Evolutionary conservation across 2,888 invertebrate genomes (phyloP).

Genomic region (Agriopis leucophaearia): DNA sequence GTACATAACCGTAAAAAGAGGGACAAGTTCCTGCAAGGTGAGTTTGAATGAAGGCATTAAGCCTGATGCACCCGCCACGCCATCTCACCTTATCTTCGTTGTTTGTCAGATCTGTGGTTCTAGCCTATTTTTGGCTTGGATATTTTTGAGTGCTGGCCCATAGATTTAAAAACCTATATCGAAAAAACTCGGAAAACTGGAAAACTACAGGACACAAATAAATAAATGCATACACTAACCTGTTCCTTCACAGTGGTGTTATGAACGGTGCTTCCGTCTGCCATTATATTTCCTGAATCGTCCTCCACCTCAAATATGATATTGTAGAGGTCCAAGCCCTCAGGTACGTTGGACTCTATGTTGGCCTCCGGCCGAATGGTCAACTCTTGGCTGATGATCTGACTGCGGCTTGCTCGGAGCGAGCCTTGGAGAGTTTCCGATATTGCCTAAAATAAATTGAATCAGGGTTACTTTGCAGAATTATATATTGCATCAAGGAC

Average conservation of each 20-base stretch:
- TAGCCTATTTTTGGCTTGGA: too few species aligned
- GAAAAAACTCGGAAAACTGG: too few species aligned
- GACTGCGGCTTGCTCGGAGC: conserved; percentile 72
- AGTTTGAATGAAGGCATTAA: too few species aligned
- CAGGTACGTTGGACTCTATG: conserved; percentile 79
- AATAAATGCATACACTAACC: conserved; percentile 52
- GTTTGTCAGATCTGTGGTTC: too few species aligned
- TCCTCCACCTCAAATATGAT: conserved; percentile 80
- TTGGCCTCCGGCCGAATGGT: conserved; percentile 80
- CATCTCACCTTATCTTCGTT: too few species aligned
- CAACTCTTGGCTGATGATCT: conserved; percentile 76
- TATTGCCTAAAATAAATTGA: conserved; percentile 69
- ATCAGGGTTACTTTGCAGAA: not conserved
- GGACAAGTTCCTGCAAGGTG: too few species aligned
- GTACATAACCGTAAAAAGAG: too few species aligned
- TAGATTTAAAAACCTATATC: too few species aligned
- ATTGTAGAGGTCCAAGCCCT: conserved; percentile 76
- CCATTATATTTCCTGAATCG: conserved; percentile 74
- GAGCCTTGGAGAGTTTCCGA: conserved; percentile 76
- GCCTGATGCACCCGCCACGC: too few species aligned
- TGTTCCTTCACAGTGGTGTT: conserved; percentile 61
- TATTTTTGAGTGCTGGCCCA: too few species aligned
- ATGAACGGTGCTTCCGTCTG: conserved; percentile 64
- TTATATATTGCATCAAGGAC: too few species aligned
- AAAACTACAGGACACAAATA: too few species aligned